Base-by-base conservation (phyloP, 2,888 invertebrate genomes). In the Caenorhabditis wallacei region DNA sequence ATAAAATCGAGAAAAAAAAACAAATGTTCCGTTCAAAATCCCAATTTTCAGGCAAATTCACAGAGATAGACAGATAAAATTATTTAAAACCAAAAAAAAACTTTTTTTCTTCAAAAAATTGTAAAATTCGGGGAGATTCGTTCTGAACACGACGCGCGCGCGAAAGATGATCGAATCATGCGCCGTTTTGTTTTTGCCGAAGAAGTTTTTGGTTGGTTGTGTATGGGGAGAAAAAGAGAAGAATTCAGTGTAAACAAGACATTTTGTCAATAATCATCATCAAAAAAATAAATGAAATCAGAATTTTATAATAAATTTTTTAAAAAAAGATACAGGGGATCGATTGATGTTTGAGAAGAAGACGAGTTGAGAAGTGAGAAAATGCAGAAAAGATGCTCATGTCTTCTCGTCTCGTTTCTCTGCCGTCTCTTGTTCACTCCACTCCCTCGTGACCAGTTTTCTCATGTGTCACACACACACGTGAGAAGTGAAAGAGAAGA, bases 101-200 rank as follows among this genome's bases (percentile, higher is more conserved):
- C n/a, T n/a, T n/a, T n/a, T n/a, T n/a, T n/a, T n/a, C n/a, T n/a
- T 3, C 22, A 24, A 43, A 16, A 48, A 48, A 8, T 40, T 26
- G 70, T n/a, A 51, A 30, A 43, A 43, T n/a, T n/a, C n/a, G n/a
- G n/a, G n/a, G n/a, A n/a, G n/a, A n/a, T n/a, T n/a, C 4, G 4
- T 37, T 37, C 10, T 4, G 37, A 10, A 69, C n/a, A n/a, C n/a
- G n/a, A n/a, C n/a, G n/a, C n/a, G n/a, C n/a, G 43, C 30, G 46
- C n/a, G 30, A 74, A 30, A 74, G 63, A 74, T 74, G 64, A 74
- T 74, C 63, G 40, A 74, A 74, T 74, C 63, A 74, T 74, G 72
- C 63, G 72, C 35, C 43, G 11, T 59, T 74, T 72, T 63, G 54
- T 74, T 63, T 66, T 61, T 53, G 51, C 40, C 1, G 40, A 63